phyloP scores from a whole-genome alignment of 2,113 vertebrate genomes.

The Illadopsis cleaveri region DNA sequence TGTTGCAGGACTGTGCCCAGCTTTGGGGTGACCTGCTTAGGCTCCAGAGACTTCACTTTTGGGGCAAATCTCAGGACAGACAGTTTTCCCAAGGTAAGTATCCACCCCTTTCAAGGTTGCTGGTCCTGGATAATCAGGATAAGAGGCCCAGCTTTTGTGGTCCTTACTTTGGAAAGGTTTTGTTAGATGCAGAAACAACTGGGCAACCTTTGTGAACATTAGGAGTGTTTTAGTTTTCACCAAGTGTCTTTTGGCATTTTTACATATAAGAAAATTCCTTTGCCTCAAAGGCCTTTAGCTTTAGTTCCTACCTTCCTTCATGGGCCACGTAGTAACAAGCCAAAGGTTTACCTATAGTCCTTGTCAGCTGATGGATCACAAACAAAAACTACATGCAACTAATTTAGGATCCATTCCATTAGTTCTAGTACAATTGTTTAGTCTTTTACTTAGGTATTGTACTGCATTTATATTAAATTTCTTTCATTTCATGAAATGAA shows the following conservation, averaged over 20 bases:
- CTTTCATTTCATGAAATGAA: background rate
- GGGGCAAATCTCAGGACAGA: background rate
- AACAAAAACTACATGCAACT: background rate
- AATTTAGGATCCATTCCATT: background rate
- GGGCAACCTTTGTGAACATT: background rate
- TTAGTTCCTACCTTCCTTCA: background rate
- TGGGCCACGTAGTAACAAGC: background rate
- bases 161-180: background rate
- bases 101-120: background rate
- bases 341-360: background rate
- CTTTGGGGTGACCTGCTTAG: background rate
- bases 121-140: background rate
- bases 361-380: background rate
- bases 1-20: background rate
- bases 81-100: background rate
- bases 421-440: background rate
- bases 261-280: background rate
- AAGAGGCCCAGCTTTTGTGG: background rate
- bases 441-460: background rate
- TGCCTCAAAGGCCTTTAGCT: background rate
- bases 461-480: conserved; percentile 1
- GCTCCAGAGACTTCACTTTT: background rate
- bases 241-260: background rate
- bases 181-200: background rate
- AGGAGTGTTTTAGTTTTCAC: background rate